Evolutionary conservation across 2,888 invertebrate species (phyloP).

Genomic region (Galeopsomyia nigrocyanea): DNA sequence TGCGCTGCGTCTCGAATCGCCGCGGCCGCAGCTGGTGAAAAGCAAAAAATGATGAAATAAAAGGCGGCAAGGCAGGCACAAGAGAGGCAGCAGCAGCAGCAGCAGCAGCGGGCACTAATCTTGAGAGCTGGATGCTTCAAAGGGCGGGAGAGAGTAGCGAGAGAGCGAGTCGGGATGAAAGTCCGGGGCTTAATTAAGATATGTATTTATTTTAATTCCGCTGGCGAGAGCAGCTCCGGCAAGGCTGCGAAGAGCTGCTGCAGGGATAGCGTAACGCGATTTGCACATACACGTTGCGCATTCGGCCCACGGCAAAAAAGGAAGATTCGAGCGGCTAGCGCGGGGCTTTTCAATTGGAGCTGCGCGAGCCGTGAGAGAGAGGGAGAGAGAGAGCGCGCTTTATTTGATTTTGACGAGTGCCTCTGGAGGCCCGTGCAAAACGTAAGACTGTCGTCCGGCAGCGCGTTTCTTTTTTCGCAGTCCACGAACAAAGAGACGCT

Average conservation of each 20-base stretch:
- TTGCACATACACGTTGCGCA: slow-evolving; percentile 58
- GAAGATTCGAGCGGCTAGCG: too few relatives aligned
- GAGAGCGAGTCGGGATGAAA: slow-evolving; percentile 54
- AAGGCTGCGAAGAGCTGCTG: slow-evolving; percentile 52
- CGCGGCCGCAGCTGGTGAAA: too few relatives aligned
- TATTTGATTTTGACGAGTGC: slow-evolving; percentile 52
- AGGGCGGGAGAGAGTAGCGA: slow-evolving; percentile 13
- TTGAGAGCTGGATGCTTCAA: slow-evolving; percentile 39
- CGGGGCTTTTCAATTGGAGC: slow-evolving; percentile 62
- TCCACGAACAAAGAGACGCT: slow-evolving; percentile 1
- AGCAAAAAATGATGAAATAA: neutral
- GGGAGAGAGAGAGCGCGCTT: slow-evolving; percentile 56
- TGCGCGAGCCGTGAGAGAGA: slow-evolving; percentile 59
- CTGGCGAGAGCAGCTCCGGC: slow-evolving; percentile 57
- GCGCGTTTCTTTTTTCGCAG: slow-evolving; percentile 21
- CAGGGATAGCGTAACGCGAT: slow-evolving; percentile 57
- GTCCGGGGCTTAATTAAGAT: slow-evolving; percentile 66
- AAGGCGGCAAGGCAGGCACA: neutral
- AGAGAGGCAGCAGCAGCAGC: neutral
- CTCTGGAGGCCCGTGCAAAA: slow-evolving; percentile 42
- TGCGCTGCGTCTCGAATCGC: neutral
- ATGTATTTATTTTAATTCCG: slow-evolving; percentile 68
- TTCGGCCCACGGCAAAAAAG: neutral
- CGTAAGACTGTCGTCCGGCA: neutral
- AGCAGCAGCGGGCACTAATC: slow-evolving; percentile 32